Evolutionary conservation across 2,888 invertebrate genomes (phyloP).

Genomic region (Cerastis leucographa): DNA sequence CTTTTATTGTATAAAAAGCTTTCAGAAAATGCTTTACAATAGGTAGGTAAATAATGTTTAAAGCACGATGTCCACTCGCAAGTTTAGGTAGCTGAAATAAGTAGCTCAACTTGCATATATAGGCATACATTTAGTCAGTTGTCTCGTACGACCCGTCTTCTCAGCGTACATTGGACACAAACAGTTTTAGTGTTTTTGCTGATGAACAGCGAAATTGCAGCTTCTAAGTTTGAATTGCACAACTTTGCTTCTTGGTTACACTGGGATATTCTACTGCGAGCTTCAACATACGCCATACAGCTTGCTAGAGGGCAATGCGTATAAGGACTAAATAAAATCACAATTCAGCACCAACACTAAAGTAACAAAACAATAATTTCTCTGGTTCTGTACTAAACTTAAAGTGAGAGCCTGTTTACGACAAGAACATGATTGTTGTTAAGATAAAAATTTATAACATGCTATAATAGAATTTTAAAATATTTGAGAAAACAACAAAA

Average conservation of each 20-base stretch:
- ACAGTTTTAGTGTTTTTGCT: background rate
- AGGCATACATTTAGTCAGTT: background rate
- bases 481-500: slow-evolving; percentile 33
- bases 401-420: background rate
- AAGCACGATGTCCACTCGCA: slow-evolving; percentile 7
- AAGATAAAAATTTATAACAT: slow-evolving; percentile 25
- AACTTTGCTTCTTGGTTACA: background rate
- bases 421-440: slow-evolving; percentile 31
- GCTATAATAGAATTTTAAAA: slow-evolving; percentile 23
- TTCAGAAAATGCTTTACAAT: slow-evolving; percentile 21
- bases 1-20: slow-evolving; percentile 1
- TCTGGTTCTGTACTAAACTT: background rate
- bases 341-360: slow-evolving; percentile 52
- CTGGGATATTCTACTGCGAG: background rate
- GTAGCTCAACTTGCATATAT: background rate
- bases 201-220: background rate
- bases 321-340: slow-evolving; percentile 56
- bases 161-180: background rate
- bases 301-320: background rate
- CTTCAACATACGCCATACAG: background rate
- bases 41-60: background rate
- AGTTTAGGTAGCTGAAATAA: background rate
- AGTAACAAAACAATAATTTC: slow-evolving; percentile 28
- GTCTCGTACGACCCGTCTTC: background rate
- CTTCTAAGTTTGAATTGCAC: background rate